A percentile compares a stretch with the other conserved stretches of the same genome.
These are phyloP conservation scores for Muscidifurax raptorellus DNA, from an alignment of 1,140 invertebrate species.

Conservation along the genomic window DNA sequence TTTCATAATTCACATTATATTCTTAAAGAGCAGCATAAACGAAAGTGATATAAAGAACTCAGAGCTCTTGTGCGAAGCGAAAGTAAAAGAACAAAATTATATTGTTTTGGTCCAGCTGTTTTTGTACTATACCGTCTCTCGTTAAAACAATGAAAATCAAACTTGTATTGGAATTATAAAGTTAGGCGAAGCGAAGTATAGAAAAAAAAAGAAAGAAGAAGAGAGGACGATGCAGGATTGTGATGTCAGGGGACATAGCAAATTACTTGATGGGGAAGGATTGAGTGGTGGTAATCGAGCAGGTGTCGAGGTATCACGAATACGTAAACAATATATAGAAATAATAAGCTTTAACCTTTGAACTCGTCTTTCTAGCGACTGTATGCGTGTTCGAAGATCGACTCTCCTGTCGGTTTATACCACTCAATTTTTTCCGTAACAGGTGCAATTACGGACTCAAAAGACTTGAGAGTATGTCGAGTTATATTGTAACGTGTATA, in stretches of 20 bases:
- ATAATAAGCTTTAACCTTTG: not conserved
- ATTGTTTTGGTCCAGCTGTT: slow-evolving; percentile 49
- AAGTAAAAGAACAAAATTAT: slow-evolving; percentile 1
- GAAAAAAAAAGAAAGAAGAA: slow-evolving; percentile 45
- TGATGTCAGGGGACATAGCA: not conserved
- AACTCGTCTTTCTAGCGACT: not conserved
- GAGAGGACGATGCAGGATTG: slow-evolving; percentile 29
- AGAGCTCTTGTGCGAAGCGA: slow-evolving; percentile 43
- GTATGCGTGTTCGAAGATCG: not conserved
- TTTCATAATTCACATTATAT: slow-evolving; percentile 50
- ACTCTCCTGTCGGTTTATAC: not conserved
- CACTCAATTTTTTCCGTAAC: slow-evolving; percentile 20
- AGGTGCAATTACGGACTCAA: slow-evolving; percentile 45
- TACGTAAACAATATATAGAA: not conserved
- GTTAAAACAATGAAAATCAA: slow-evolving; percentile 48
- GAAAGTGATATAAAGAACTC: slow-evolving; percentile 47
- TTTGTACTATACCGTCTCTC: slow-evolving; percentile 54
- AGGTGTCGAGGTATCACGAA: not conserved
- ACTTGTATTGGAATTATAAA: slow-evolving; percentile 47
- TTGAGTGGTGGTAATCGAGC: slow-evolving; percentile 13
- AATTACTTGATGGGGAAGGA: slow-evolving; percentile 26
- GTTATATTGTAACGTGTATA: slow-evolving; percentile 52
- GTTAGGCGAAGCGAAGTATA: slow-evolving; percentile 31
- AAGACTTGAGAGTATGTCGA: slow-evolving; percentile 46
- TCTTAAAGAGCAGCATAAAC: slow-evolving; percentile 39